A percentile compares a stretch with the other conserved stretches of the same genome.
Conservation (phyloP, 2,113 vertebrate species). For the Narcine bancroftii region DNA sequence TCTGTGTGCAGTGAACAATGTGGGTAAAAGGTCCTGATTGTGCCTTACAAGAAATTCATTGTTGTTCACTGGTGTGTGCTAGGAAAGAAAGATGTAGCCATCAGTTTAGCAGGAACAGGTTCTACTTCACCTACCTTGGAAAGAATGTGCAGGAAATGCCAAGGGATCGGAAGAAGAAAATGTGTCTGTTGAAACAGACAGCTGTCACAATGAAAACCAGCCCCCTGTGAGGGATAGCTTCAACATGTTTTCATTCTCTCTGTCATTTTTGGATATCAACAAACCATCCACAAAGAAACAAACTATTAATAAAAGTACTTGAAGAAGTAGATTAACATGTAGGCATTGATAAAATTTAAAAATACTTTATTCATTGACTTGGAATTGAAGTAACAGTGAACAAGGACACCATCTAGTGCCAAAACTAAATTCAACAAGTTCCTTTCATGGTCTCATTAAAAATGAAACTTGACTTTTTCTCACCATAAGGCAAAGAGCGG, state of each 20-base stretch:
- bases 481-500: no score
- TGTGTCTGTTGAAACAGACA: background rate
- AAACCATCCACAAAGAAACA: background rate
- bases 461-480: no score
- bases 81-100: slow-evolving; percentile 31
- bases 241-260: background rate
- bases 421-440: background rate
- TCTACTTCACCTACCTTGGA: slow-evolving; percentile 27
- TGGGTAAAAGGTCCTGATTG: background rate
- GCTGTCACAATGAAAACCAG: background rate
- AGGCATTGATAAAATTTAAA: background rate
- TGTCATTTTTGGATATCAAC: background rate
- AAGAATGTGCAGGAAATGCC: slow-evolving; percentile 40
- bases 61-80: background rate
- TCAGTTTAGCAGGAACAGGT: slow-evolving; percentile 33
- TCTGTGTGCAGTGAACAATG: background rate
- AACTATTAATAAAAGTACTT: background rate
- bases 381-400: background rate
- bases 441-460: no score
- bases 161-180: slow-evolving; percentile 6
- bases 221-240: background rate
- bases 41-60: background rate
- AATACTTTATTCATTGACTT: no score
- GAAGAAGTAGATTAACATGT: background rate
- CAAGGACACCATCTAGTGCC: slow-evolving; percentile 27